A percentile compares a stretch with the other conserved stretches of the same genome.
These are phyloP conservation scores for Spilarctia lutea DNA, from an alignment of 2,888 invertebrate genomes.

Conservation along the genomic window DNA sequence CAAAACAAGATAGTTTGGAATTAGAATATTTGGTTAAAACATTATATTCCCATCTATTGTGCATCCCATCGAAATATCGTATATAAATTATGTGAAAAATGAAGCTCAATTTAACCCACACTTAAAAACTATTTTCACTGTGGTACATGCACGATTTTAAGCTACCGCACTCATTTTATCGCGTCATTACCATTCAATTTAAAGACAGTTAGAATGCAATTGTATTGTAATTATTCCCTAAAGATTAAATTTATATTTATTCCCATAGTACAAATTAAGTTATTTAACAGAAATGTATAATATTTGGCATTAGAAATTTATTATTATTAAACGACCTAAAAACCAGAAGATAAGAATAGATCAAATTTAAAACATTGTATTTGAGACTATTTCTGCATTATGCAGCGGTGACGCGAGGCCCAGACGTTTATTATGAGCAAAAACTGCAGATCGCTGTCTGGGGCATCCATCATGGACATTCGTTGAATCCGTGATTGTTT, in stretches of 20 bases:
- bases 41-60: too few species aligned
- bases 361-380: constrained; percentile 37
- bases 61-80: too few species aligned
- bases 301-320: not conserved
- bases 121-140: constrained; percentile 12
- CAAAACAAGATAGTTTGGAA: too few species aligned
- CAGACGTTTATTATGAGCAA: constrained; percentile 55
- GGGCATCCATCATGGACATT: constrained; percentile 52
- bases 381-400: constrained; percentile 59
- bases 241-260: too few species aligned
- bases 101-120: too few species aligned
- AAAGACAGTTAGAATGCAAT: not conserved
- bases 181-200: too few species aligned
- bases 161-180: too few species aligned
- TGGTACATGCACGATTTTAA: not conserved
- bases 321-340: not conserved
- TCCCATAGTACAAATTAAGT: not conserved
- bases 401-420: constrained; percentile 68
- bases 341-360: constrained; percentile 8
- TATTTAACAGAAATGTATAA: not conserved
- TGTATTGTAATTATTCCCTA: not conserved
- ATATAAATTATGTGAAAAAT: too few species aligned
- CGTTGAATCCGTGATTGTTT: constrained; percentile 46
- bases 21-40: too few species aligned
- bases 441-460: constrained; percentile 63